A percentile compares a stretch with the other conserved stretches of the same genome.
phyloP scores from a whole-genome alignment of 1,140 invertebrate genomes.

The Drosophila sechellia region DNA sequence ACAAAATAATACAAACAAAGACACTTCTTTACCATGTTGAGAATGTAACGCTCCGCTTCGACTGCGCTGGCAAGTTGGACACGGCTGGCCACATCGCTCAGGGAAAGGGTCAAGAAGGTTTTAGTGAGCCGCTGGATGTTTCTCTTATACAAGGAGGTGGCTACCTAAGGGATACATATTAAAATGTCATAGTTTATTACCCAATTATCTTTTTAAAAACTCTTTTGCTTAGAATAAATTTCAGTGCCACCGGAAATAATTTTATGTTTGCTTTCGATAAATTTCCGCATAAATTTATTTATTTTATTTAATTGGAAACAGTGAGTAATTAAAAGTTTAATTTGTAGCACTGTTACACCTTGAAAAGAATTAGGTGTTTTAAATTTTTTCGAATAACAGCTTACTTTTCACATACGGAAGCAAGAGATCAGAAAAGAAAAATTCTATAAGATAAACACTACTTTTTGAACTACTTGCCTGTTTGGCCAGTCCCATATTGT shows the following conservation, averaged over 20 bases:
- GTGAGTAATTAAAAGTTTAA: background rate
- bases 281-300: constrained; percentile 12
- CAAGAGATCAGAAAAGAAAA: too few relatives aligned
- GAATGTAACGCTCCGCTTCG: constrained; percentile 97
- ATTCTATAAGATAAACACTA: too few relatives aligned
- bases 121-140: constrained; percentile 98
- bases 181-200: background rate
- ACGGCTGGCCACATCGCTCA: constrained; percentile 96
- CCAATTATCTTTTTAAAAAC: background rate
- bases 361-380: background rate
- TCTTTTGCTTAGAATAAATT: background rate
- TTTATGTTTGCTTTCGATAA: background rate
- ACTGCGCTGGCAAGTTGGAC: constrained; percentile 92
- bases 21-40: constrained; percentile 92
- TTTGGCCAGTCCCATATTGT: constrained; percentile 92
- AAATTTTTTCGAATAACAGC: background rate
- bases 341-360: background rate
- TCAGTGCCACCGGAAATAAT: background rate
- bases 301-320: constrained; percentile 6
- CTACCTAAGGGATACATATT: constrained; percentile 86
- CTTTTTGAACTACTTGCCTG: constrained; percentile 85
- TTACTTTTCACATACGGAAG: background rate
- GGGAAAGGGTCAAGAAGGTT: constrained; percentile 97
- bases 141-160: constrained; percentile 96
- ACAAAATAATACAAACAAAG: background rate